Base-by-base conservation (phyloP, 1,140 invertebrate genomes). In the Drosophila rufa region DNA sequence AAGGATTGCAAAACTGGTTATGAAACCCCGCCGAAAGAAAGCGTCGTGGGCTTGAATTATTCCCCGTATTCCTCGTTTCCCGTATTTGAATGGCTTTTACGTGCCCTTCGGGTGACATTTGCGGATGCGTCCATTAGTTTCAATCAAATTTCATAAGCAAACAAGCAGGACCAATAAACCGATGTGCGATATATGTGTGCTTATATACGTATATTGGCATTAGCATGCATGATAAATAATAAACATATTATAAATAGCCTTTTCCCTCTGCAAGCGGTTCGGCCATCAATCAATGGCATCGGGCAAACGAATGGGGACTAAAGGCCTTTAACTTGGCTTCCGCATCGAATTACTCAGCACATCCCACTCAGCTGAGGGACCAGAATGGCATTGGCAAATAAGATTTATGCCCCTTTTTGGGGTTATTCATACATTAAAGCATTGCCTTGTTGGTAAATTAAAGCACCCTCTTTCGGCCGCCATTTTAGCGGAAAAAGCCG, bases 181-280 rank as follows among this genome's bases (percentile, higher is more conserved):
- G 75, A 76, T 55, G 36, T 30, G 50, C 14, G 19, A 56, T 22
- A 25, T 43, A 60, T 55, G 48, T 61, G 48, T 65, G 38, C 53
- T 3, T 65, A 12, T 36, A 25, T 59, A 43, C 22, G 40, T 42
- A 43, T 59, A 59, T 84, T 70, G 74, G 69, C 75, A 82, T 79
- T 82, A 65, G 67, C 65, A 53, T 79, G 75, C 68, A 74, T 70
- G 74, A 78, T 89, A 83, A 80, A 87, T 89, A 87, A 80, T 87
- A 87, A 89, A 75, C 84, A 89, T 80, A 80, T 87, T 87, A 89
- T 90, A 89, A 90, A 89, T 90, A 84, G 85, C 80, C 67, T 75
- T 83, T 81, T 79, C 40, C 51, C 68, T 22, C 58, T 56, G 59
- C 50, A 59, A 80, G 36, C 60, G 47, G 46, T 50, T 51, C 50